Evolutionary conservation across 2,797 vertebrate species (phyloP), one percentile per base, ranked within the genome.

Genomic region (Natrix natrix): DNA sequence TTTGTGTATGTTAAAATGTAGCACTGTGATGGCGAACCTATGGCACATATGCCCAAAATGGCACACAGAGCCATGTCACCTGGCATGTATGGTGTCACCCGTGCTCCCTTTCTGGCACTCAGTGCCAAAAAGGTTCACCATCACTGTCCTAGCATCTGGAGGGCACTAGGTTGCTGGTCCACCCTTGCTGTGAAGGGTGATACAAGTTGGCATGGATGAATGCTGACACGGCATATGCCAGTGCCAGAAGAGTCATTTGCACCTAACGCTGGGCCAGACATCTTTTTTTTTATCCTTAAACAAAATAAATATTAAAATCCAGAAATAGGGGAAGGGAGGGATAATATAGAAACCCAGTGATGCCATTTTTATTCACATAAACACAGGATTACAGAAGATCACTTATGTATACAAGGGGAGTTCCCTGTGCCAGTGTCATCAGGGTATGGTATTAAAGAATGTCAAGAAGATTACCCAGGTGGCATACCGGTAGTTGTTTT

Each of bases 401-500:
- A 74, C 10, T 91, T 90, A 74, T 94, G 32, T 92, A 14, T n/a
- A 20, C 88, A 93, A 59, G 17, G 57, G 83, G 88, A 86, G 87
- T 54, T 56, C 52, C 55, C 28, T 37, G 1, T 78, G 56, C 14
- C 37, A 48, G 20, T 20, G 37, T 48, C 74, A 24, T 48, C 74
- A 83, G 37, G 37, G 8, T 5, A 83, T 48, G 37, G 8, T 83
- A 28, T 5, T 12, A 83, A 78, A 83, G 11, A 48, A 48, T 43
- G 74, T 43, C 3, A 78, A 11, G 37, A 83, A 48, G 4, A 16
- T 74, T 74, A 74, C 16, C 16, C 66, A 8, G n/a, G 17, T 74
- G 16, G 16, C 66, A 69, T 69, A 57, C 56, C 14, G 14, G 56
- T 16, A 78, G 17, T 78, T 78, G 32, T 11, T 78, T 78, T 78